A percentile compares a stretch with the other conserved stretches of the same genome.
Conservation (phyloP, 2,797 vertebrate species). For the Saxicola maurus region DNA sequence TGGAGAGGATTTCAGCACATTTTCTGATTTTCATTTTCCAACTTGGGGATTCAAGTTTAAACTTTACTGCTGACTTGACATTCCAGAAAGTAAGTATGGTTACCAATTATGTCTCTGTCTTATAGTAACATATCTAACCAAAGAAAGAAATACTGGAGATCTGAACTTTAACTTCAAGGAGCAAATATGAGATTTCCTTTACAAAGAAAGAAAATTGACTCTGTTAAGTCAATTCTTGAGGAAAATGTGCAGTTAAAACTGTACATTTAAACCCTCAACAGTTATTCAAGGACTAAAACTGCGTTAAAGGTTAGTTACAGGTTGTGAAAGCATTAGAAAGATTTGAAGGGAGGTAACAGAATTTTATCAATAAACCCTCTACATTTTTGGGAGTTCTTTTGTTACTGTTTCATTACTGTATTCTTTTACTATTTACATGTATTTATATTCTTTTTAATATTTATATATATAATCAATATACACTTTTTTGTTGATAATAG, state of each 20-base stretch:
- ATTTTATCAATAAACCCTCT: not conserved
- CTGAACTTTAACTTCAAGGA: not conserved
- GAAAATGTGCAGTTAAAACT: not conserved
- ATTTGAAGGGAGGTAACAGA: not conserved
- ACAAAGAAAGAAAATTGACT: not conserved
- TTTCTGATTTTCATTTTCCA: constrained; percentile 5
- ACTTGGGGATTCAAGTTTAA: not conserved
- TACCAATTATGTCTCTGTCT: not conserved
- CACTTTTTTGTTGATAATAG: not conserved
- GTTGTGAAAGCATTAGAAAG: not conserved
- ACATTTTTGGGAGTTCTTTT: not conserved
- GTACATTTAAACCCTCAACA: not conserved
- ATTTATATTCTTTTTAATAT: not conserved
- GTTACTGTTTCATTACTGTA: not conserved
- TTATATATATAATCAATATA: not conserved
- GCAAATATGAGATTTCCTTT: not conserved
- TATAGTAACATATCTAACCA: not conserved
- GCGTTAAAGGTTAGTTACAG: not conserved
- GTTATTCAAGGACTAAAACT: not conserved
- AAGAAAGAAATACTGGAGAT: not conserved
- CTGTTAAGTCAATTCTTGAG: not conserved
- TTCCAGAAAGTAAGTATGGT: not conserved
- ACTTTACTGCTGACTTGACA: not conserved
- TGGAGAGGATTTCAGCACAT: not conserved
- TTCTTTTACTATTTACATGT: not conserved